Base-by-base conservation (phyloP, 2,797 vertebrate genomes). In the Sebastes nivosus region DNA sequence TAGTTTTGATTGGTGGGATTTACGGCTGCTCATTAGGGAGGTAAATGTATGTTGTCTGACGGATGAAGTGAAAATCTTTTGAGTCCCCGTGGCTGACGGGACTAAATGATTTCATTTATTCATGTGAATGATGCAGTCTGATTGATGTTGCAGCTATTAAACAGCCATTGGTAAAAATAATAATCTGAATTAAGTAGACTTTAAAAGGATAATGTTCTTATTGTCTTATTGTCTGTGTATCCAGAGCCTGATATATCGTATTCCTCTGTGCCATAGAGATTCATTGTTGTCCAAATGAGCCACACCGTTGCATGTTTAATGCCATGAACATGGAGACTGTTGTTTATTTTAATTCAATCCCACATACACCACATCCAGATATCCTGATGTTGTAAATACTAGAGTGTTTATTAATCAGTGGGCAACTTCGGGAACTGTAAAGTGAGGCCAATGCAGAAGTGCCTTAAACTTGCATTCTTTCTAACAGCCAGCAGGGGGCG, bases 1-100 rank as follows among this genome's bases (percentile, higher is more conserved):
- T 50, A 22, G 70, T 61, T 85, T 84, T 81, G 89, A 93, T 90
- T 91, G 88, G 84, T 89, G 80, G 72, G 83, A 84, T 80, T 79
- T 79, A 66, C 16, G 32, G 42, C 4, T 42, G 36, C 79, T 90
- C 89, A 71, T 93, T 91, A 91, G 58, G 27, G 75, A 80, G 79
- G 82, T 75, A 82, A 92, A 87, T 77, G 57, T 58, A 59, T 67
- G 60, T 74, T 84, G 85, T 84, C 70, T 72, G 58, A 36, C n/a
- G 38, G 59, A 74, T 76, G 52, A 72, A 77, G 65, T 59, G 73
- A 74, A 67, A 54, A 66, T 68, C 25, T 80, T 63, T 63, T 25
- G 24, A 46, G 38, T 68, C 54, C 71, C 50, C 60, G 55, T 8
- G 25, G 58, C 64, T 77, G 83, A 70, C 24, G 5, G 29, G 68